Base-by-base conservation (phyloP, 2,797 vertebrate genomes). In the Gymnothorax reevesii region DNA sequence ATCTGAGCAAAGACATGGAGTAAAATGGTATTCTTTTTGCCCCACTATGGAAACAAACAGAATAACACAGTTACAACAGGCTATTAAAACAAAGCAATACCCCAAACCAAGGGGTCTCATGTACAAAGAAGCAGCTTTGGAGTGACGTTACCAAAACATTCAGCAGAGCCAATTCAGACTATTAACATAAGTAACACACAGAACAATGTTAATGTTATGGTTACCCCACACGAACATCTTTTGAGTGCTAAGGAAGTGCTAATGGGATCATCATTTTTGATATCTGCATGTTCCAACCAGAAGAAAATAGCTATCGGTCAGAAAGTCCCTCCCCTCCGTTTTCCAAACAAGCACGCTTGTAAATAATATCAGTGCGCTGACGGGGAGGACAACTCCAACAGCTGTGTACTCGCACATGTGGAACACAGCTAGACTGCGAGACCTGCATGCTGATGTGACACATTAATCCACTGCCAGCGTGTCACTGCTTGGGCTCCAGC, bases 251-350 rank as follows among this genome's bases (percentile, higher is more conserved):
- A 90, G 57, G 8, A 88, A 89, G 87, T 87, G 77, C 83, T 92
- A 93, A 94, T 91, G 91, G 88, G 92, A 94, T 93, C 90, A 92
- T 87, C 87, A 90, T 90, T 90, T 83, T 86, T 59, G 89, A 90
- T 88, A 89, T 86, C 27, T 87, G 87, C 91, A 93, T 88, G 88
- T 90, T 93, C 91, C 88, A 89, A 83, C 90, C 90, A 90, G 89
- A 54, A 7, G 22, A 20, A 7, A 54, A 20, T 5, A 15, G 13
- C 33, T 49, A 33, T 77, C 75, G 52, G 75, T 79, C 75, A 52
- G 75, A 79, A 12, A 15, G 66, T 60, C 59, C 60, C 20, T 64
- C 60, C 60, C 60, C 13, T 0, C 60, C 60, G 15, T 75, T 6
- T 17, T 22, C 2, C 71, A 75, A 12, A 75, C 25, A 75, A 75